Percentiles rank a stretch among this genome's conserved stretches.
Evolutionary conservation across 2,797 vertebrate species (phyloP).

Genomic region (Taenioides sp.): DNA sequence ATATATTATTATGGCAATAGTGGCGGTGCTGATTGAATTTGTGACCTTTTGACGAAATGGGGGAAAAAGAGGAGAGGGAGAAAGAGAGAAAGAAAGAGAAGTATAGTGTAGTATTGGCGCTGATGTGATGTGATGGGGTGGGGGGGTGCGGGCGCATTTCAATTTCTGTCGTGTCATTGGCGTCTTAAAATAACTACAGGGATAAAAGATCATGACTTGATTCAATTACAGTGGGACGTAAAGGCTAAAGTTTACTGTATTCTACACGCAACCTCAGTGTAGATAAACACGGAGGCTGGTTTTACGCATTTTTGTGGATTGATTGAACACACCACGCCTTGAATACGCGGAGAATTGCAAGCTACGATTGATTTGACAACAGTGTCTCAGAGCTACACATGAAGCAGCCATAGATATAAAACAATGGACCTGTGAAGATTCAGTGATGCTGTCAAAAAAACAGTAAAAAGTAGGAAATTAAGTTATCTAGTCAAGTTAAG

Average conservation of each 20-base stretch:
- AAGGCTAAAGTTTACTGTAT: slow-evolving; percentile 76
- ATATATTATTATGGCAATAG: slow-evolving; percentile 82
- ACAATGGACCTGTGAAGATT: neutral
- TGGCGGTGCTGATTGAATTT: slow-evolving; percentile 82
- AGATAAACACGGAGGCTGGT: slow-evolving; percentile 48
- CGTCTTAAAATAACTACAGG: slow-evolving; percentile 80
- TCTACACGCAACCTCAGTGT: slow-evolving; percentile 66
- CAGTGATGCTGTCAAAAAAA: neutral
- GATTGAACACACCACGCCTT: slow-evolving; percentile 23
- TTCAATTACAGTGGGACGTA: slow-evolving; percentile 71
- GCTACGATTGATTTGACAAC: slow-evolving; percentile 7
- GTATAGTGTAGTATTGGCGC: neutral
- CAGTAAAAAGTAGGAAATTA: too few species aligned
- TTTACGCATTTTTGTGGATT: slow-evolving; percentile 40
- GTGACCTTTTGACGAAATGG: slow-evolving; percentile 85
- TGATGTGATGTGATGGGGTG: neutral
- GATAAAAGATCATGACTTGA: slow-evolving; percentile 80
- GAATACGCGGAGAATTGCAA: neutral
- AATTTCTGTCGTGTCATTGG: slow-evolving; percentile 81
- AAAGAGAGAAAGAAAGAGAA: neutral
- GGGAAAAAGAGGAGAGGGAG: slow-evolving; percentile 22
- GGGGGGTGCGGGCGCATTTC: slow-evolving; percentile 66
- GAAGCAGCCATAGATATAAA: neutral
- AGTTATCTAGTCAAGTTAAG: neutral
- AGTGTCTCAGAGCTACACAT: slow-evolving; percentile 7